phyloP scores from a whole-genome alignment of 2,888 invertebrate species.

The Drosophila demipolita region DNA sequence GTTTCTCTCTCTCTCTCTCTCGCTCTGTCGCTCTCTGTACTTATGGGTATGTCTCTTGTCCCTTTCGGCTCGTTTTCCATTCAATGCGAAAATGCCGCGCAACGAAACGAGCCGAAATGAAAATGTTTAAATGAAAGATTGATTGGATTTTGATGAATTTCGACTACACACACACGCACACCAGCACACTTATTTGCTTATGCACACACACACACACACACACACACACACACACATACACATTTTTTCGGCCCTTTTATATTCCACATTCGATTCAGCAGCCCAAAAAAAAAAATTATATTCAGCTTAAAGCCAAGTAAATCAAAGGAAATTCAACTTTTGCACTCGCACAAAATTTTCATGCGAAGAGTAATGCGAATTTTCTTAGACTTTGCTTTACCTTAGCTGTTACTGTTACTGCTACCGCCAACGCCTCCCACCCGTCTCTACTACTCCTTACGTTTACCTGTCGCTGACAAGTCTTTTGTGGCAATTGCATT shows the following conservation, averaged over 20 bases:
- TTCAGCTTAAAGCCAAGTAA: conserved; percentile 74
- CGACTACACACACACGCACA: conserved; percentile 48
- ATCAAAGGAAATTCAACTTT: conserved; percentile 62
- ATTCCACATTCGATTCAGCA: conserved; percentile 28
- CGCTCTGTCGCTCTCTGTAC: conserved; percentile 9
- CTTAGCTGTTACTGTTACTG: neutral
- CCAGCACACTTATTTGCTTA: conserved; percentile 16
- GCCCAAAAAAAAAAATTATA: conserved; percentile 53
- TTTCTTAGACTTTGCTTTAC: conserved; percentile 52
- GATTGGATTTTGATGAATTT: conserved; percentile 82
- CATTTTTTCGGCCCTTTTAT: conserved; percentile 37
- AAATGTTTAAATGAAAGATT: conserved; percentile 82
- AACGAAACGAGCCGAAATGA: conserved; percentile 76
- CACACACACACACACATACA: conserved; percentile 33
- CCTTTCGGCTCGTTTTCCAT: conserved; percentile 52
- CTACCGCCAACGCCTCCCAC: neutral
- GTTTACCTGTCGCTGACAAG: conserved; percentile 21
- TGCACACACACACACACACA: conserved; percentile 26
- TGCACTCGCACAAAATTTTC: conserved; percentile 44
- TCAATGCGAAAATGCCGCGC: conserved; percentile 64
- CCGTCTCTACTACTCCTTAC: neutral
- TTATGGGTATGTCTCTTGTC: neutral
- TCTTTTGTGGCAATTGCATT: conserved; percentile 44
- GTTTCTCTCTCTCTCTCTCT: conserved; percentile 30
- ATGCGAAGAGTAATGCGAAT: conserved; percentile 46